A percentile compares a stretch with the other conserved stretches of the same genome.
These are phyloP conservation scores for Coendou prehensilis DNA, from an alignment of 2,797 vertebrate genomes.

Conservation along the genomic window DNA sequence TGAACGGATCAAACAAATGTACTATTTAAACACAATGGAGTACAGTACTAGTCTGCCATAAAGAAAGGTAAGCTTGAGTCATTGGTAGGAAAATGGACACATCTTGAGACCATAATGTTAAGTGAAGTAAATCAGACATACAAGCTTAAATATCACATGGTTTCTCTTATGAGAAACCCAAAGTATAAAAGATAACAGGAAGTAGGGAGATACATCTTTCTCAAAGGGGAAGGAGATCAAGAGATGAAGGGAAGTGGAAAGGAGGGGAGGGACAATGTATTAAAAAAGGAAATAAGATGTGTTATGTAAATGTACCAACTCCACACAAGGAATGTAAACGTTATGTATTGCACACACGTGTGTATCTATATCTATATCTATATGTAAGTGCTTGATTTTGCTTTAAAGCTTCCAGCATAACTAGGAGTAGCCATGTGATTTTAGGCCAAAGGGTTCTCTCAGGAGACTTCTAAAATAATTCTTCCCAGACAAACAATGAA, in stretches of 20 bases:
- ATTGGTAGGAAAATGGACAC: neutral
- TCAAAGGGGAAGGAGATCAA: neutral
- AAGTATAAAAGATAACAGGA: neutral
- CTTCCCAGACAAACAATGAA: neutral
- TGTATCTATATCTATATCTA: too few species aligned
- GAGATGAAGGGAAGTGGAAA: neutral
- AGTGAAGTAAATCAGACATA: neutral
- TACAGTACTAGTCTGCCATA: neutral
- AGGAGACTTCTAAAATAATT: neutral
- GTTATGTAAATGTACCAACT: neutral
- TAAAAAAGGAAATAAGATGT: neutral
- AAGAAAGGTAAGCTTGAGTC: neutral
- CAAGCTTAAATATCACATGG: neutral
- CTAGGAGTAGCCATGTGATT: neutral
- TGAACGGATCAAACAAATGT: neutral
- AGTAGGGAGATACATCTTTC: neutral
- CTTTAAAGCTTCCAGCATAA: conserved; percentile 6
- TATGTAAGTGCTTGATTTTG: neutral
- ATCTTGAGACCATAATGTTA: neutral
- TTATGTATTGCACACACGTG: too few species aligned
- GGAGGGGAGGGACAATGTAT: neutral
- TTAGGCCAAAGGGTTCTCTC: neutral
- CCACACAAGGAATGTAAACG: neutral
- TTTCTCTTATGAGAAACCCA: neutral
- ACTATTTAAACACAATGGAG: neutral